Evolutionary conservation across 2,797 vertebrate genomes (phyloP), one percentile per base, ranked within the genome.

Genomic region (Syndactyla subalaris): DNA sequence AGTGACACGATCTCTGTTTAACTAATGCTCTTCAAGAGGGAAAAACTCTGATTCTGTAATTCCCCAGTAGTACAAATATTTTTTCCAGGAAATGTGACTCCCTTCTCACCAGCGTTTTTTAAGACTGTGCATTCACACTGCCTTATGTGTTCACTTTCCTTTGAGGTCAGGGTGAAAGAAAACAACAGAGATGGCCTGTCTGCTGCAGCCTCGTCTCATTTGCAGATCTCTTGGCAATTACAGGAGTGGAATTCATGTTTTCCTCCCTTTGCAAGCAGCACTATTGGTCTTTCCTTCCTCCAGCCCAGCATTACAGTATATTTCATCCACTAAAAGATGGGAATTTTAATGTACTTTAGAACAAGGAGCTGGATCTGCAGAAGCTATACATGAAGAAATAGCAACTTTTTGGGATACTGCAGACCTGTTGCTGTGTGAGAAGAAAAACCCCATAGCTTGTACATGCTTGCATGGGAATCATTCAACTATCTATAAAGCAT

Each of bases 381-480:
- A 71, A 66, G 8, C 3, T 68, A 26, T 70, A 13, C 0, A 0
- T 79, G 67, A 76, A 70, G n/a, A 67, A 75, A 39, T 2, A 65
- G 7, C 9, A 70, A 2, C 19, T 65, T 54, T 8, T 14, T 71
- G 41, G 26, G 18, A 9, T 68, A 13, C 29, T 81, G 36, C 41
- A 73, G 32, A n/a, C 34, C 10, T 70, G 14, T 52, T 79, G n/a
- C 16, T 70, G 10, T 43, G 38, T 8, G 15, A n/a, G 36, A 49
- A 74, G 85, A 48, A 8, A 1, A 6, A 2, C 10, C 7, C 4
- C 38, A 17, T 8, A 66, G 3, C 48, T 59, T 43, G 22, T 51
- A 8, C 2, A 1, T 80, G 48, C 30, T 74, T 80, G 9, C 23
- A 29, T 0, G 2, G 46, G 45, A 49, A 18, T 48, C 5, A 2